Evolutionary conservation across 1,140 invertebrate species (phyloP).

Genomic region (Drosophila varians): DNA sequence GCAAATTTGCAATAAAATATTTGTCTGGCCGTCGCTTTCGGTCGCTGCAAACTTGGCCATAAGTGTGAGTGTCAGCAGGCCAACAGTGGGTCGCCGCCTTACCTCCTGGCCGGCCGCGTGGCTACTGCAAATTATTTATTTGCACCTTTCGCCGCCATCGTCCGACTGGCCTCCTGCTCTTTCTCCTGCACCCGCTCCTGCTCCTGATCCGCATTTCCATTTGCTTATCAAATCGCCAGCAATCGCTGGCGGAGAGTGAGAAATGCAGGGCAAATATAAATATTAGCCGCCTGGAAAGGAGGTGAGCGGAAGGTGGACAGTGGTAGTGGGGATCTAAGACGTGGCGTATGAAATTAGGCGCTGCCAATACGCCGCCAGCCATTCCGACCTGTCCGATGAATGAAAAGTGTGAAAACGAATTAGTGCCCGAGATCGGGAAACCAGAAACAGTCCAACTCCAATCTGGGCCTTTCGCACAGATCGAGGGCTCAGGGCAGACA

Average conservation of each 20-base stretch:
- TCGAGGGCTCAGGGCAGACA: conserved; percentile 29
- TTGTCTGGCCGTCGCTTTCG: conserved; percentile 64
- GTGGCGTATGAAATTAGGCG: conserved; percentile 68
- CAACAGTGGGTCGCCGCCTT: conserved; percentile 60
- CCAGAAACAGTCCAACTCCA: conserved; percentile 13
- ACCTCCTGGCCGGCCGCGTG: conserved; percentile 15
- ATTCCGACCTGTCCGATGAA: conserved; percentile 56
- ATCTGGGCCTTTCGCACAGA: conserved; percentile 3
- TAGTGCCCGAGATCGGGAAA: conserved; percentile 44
- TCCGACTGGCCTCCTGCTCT: conserved; percentile 10
- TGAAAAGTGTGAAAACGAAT: conserved; percentile 81
- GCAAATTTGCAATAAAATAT: conserved; percentile 81
- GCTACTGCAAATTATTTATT: conserved; percentile 81
- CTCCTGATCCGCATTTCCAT: conserved; percentile 57
- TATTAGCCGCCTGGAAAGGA: conserved; percentile 49
- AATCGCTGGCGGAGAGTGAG: conserved; percentile 61
- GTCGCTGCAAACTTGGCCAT: conserved; percentile 1
- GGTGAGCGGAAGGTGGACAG: not conserved
- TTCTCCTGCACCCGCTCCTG: conserved; percentile 17
- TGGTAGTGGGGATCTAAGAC: conserved; percentile 22
- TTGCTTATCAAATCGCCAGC: conserved; percentile 73
- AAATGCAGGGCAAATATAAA: conserved; percentile 81
- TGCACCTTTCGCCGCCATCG: conserved; percentile 71
- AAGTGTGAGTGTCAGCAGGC: conserved; percentile 11
- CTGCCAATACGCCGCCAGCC: conserved; percentile 52